Evolutionary conservation across 2,113 vertebrate species (phyloP), one percentile per base, ranked within the genome.

Genomic region (Oreochromis spilurus): DNA sequence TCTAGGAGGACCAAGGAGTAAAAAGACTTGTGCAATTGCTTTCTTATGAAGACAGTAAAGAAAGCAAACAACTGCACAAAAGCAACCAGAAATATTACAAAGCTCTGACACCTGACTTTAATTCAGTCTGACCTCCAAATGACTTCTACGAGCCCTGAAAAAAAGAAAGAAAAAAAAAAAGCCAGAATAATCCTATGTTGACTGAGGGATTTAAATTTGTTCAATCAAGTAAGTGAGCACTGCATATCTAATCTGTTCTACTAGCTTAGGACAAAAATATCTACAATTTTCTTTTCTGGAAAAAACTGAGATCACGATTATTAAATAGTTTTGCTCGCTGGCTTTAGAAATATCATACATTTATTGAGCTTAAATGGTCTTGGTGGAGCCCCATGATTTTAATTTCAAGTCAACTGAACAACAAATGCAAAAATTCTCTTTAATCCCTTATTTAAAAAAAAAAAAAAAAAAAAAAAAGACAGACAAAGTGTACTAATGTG

Each of bases 151-250:
- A 82, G 72, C 55, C 55, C 31, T n/a, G 19, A 6, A 1, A 0
- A 2, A 4, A 3, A 50, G 7, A 17, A 50, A 4, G 4, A 24
- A 58, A 62, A 50, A 48, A 21, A 21, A 83, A 43, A 55, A 84
- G 43, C 16, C 82, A n/a, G 50, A 81, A 83, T 85, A 72, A 90
- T 84, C 82, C 88, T 40, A 45, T 82, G 75, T 57, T 89, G 57
- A 91, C 88, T 57, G 45, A 81, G 48, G 78, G 87, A 88, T 91
- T 88, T 90, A 43, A 82, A 80, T 87, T 81, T 90, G 70, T 54
- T 86, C 81, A 86, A 54, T 77, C 40, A 67, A 79, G 75, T 84
- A 75, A 83, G 45, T 21, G 38, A 85, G 80, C 38, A 50, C 75
- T 78, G 81, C 26, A 14, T 53, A 62, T 55, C 81, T 75, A 60